phyloP scores from a whole-genome alignment of 35 echinoderm and acorn worm species.

The Nesometra sesokonis region DNA sequence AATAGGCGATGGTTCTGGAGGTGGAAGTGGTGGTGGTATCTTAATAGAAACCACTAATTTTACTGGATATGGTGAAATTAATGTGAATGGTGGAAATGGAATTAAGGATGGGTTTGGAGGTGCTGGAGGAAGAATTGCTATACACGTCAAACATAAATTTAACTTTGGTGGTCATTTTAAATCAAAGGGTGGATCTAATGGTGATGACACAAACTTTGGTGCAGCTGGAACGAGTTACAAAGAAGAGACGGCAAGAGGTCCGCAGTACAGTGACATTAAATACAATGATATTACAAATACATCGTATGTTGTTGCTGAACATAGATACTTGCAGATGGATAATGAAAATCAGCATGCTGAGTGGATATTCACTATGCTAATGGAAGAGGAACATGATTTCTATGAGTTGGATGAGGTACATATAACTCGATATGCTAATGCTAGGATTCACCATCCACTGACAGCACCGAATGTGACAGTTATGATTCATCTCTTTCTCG shows the following conservation, averaged over 20 bases:
- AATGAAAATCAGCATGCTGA: slow-evolving; percentile 57
- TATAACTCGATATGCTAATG: slow-evolving; percentile 75
- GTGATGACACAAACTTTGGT: slow-evolving; percentile 26
- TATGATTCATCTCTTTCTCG: slow-evolving; percentile 69
- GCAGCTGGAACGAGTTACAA: slow-evolving; percentile 74
- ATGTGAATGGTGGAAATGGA: slow-evolving; percentile 68
- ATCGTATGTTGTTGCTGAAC: slow-evolving; percentile 43
- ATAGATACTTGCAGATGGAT: slow-evolving; percentile 57
- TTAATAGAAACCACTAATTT: slow-evolving; percentile 69
- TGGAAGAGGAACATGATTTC: slow-evolving; percentile 48
- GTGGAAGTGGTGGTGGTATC: slow-evolving; percentile 80
- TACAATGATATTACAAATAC: slow-evolving; percentile 54
- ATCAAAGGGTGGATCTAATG: slow-evolving; percentile 44
- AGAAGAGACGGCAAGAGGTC: slow-evolving; percentile 72
- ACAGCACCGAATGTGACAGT: slow-evolving; percentile 53
- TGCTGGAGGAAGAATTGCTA: slow-evolving; percentile 68
- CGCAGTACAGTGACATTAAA: slow-evolving; percentile 83
- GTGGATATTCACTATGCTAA: slow-evolving; percentile 81
- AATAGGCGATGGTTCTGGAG: slow-evolving; percentile 45
- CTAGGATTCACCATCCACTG: slow-evolving; percentile 51
- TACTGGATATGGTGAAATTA: slow-evolving; percentile 81
- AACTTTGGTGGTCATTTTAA: slow-evolving; percentile 47
- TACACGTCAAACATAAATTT: slow-evolving; percentile 61
- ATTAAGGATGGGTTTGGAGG: slow-evolving; percentile 60
- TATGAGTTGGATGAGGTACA: slow-evolving; percentile 83